Base-by-base conservation (phyloP, 2,888 invertebrate species). In the Pediacus dermestoides region DNA sequence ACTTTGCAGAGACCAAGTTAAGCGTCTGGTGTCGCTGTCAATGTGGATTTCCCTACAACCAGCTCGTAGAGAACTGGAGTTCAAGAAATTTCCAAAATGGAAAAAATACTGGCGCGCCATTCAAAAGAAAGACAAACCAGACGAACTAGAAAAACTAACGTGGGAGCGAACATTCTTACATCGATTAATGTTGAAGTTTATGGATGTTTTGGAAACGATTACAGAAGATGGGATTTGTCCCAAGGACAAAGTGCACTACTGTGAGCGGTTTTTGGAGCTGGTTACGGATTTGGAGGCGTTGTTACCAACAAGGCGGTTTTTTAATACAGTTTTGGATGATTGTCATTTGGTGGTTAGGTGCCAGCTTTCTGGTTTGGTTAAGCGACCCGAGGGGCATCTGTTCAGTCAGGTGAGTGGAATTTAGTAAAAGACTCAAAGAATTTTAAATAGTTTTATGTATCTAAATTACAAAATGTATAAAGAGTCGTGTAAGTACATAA, bases 231-330 rank as follows among this genome's bases (percentile, higher is more conserved):
- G 82, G 31, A 74, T 74, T 6, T 62, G 81, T 1, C 72, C 76
- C 30, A 57, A 71, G 2, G 74, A 80, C 55, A 74, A 74, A 38
- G 71, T 85, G 15, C 77, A 77, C 53, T 96, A 93, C 66, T 94
- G 94, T 68, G 97, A 99, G 72, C 77, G 96, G 26, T 96, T 97
- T 70, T 68, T 99, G 44, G 96, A 99, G 71, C 74, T 99, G 48
- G 77, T 97, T 70, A 94, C 96, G 38, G 99, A 99, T 68, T 73
- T 99, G 53, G 96, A 97, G 63, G 93, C 96, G 1, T 73, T 96
- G 48, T 70, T 99, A 57, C 95, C 95, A 1, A 99, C 97, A 0
- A 78, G 99, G 21, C 78, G 99, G 31, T 99, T 96, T 71, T 94
- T 99, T 70, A 96, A 97, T 70, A 89, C 90, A 0, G 83, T 99